Evolutionary conservation across 2,888 invertebrate genomes (phyloP).

Genomic region (Arenicola marina): DNA sequence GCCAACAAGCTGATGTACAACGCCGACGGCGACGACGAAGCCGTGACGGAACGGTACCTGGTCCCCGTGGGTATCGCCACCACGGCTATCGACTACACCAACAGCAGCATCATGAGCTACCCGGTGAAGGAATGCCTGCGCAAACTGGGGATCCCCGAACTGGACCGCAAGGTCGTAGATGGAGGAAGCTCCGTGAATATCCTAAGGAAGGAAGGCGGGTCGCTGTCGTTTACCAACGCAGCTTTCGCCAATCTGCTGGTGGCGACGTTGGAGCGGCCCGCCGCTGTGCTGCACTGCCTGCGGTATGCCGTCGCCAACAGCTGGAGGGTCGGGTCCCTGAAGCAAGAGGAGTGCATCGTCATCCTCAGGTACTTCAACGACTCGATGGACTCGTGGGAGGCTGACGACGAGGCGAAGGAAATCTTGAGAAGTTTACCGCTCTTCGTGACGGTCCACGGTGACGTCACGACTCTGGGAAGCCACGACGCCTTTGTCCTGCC

Average conservation of each 20-base stretch:
- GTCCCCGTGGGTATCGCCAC: slow-evolving; percentile 31
- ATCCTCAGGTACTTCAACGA: slow-evolving; percentile 38
- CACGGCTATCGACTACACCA: slow-evolving; percentile 36
- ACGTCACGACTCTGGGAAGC: slow-evolving; percentile 25
- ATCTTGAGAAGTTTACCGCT: slow-evolving; percentile 31
- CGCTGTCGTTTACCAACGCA: not conserved
- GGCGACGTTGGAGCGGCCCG: slow-evolving; percentile 30
- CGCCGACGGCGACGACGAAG: not conserved
- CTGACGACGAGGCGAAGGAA: slow-evolving; percentile 10
- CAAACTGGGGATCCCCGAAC: slow-evolving; percentile 33
- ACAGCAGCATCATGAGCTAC: slow-evolving; percentile 32
- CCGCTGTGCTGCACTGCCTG: slow-evolving; percentile 23
- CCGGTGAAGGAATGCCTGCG: slow-evolving; percentile 29
- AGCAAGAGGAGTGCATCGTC: slow-evolving; percentile 30
- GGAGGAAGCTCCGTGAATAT: slow-evolving; percentile 10
- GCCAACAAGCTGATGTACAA: not conserved
- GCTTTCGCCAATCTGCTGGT: slow-evolving; percentile 27
- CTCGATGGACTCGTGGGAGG: slow-evolving; percentile 25
- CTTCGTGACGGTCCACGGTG: slow-evolving; percentile 31
- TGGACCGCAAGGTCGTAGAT: slow-evolving; percentile 30
- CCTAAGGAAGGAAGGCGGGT: not conserved
- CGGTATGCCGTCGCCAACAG: slow-evolving; percentile 6
- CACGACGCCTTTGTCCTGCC: slow-evolving; percentile 31
- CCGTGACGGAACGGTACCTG: slow-evolving; percentile 28
- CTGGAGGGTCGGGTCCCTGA: slow-evolving; percentile 7